Conservation (phyloP, 2,113 vertebrate genomes). For the Clupea harengus region DNA sequence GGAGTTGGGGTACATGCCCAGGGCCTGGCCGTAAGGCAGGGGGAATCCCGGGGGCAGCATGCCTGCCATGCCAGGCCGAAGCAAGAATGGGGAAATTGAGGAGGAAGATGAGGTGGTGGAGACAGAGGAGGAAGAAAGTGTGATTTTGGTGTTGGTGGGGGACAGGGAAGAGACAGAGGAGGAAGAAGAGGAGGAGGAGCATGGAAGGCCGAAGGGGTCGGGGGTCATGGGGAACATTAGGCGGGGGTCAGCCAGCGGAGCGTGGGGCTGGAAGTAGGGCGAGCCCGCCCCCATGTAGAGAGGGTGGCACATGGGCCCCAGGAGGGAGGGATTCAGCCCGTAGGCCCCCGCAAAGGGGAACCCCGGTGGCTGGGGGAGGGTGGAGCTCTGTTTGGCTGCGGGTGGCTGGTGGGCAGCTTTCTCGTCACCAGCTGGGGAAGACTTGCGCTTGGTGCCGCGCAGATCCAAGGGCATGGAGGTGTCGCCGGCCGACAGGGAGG, state of each 20-base stretch:
- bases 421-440: slow-evolving; percentile 61
- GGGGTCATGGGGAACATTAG: slow-evolving; percentile 86
- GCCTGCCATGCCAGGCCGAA: slow-evolving; percentile 81
- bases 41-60: slow-evolving; percentile 81
- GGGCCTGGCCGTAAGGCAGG: slow-evolving; percentile 85
- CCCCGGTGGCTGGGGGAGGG: slow-evolving; percentile 76
- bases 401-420: slow-evolving; percentile 79
- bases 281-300: slow-evolving; percentile 80
- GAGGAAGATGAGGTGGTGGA: slow-evolving; percentile 74
- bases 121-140: slow-evolving; percentile 51
- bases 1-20: slow-evolving; percentile 70
- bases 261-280: slow-evolving; percentile 84
- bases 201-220: slow-evolving; percentile 67
- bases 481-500: slow-evolving; percentile 58
- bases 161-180: slow-evolving; percentile 39
- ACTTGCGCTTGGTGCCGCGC: slow-evolving; percentile 82
- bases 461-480: slow-evolving; percentile 78
- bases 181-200: slow-evolving; percentile 76
- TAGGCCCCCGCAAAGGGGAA: slow-evolving; percentile 83
- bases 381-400: slow-evolving; percentile 70
- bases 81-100: slow-evolving; percentile 82
- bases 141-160: slow-evolving; percentile 16
- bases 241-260: slow-evolving; percentile 80
- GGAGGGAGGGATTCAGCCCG: slow-evolving; percentile 64
- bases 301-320: slow-evolving; percentile 81